Conservation (phyloP, 1,140 invertebrate species). For the Atta cephalotes region DNA sequence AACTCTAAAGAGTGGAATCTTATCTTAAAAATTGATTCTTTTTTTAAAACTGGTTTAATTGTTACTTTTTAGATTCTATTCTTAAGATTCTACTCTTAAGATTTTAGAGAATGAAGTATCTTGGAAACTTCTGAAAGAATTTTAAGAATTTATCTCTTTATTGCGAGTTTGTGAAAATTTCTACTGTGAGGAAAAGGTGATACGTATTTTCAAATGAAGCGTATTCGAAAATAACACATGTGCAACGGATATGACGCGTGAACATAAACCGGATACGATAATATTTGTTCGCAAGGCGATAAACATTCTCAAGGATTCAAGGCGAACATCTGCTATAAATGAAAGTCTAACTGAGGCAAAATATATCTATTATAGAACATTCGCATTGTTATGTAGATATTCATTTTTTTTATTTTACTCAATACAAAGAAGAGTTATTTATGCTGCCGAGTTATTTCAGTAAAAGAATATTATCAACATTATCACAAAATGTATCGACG, state of each 20-base stretch:
- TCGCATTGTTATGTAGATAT: background rate
- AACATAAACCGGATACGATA: slow-evolving; percentile 65
- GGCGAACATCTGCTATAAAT: slow-evolving; percentile 27
- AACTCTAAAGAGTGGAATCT: too few relatives aligned
- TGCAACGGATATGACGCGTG: slow-evolving; percentile 59
- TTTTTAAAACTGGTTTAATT: too few relatives aligned
- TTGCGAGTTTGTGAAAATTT: background rate
- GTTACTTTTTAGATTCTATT: too few relatives aligned
- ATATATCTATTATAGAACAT: background rate
- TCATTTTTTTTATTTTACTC: background rate
- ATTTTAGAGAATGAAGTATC: background rate
- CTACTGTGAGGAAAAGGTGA: background rate
- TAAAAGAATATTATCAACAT: background rate
- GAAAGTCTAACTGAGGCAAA: slow-evolving; percentile 5
- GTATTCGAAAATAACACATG: slow-evolving; percentile 62
- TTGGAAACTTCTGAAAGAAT: background rate
- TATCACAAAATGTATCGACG: background rate
- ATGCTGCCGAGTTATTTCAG: background rate
- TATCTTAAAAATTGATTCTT: too few relatives aligned
- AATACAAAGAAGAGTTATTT: background rate
- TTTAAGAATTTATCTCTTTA: background rate
- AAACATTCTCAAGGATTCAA: slow-evolving; percentile 43
- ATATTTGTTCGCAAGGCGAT: slow-evolving; percentile 69
- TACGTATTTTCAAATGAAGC: background rate
- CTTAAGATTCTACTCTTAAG: too few relatives aligned